A percentile compares a stretch with the other conserved stretches of the same genome.
Evolutionary conservation across 2,113 vertebrate species (phyloP).

Genomic region (Hemichromis elongatus): DNA sequence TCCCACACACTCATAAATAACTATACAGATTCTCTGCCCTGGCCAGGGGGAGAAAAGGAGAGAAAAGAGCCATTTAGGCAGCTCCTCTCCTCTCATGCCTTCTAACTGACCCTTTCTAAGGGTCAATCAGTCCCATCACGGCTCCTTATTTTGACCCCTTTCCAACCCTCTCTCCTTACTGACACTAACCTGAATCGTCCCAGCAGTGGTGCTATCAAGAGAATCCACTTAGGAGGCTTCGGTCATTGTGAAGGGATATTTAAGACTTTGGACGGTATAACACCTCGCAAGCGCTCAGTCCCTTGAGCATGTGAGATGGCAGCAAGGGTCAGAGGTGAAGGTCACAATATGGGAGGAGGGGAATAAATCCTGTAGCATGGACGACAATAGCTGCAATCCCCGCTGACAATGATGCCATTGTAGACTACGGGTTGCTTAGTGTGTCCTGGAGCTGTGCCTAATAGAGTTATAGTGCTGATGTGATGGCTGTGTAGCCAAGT

Average conservation of each 20-base stretch:
- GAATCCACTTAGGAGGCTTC: constrained; percentile 55
- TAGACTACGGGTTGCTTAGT: constrained; percentile 59
- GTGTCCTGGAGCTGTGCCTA: constrained; percentile 72
- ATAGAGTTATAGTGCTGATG: constrained; percentile 73
- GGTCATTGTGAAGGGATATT: constrained; percentile 42
- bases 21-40: constrained; percentile 50
- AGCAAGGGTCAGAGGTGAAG: constrained; percentile 65
- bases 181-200: constrained; percentile 59
- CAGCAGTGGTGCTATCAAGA: constrained; percentile 7
- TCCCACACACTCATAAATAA: constrained; percentile 73
- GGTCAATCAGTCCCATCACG: constrained; percentile 57
- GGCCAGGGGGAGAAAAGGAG: constrained; percentile 47
- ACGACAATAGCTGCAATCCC: constrained; percentile 63
- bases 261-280: constrained; percentile 45
- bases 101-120: constrained; percentile 65
- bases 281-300: constrained; percentile 33
- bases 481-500: constrained; percentile 51
- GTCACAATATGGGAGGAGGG: constrained; percentile 66
- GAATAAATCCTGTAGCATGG: constrained; percentile 69
- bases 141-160: not conserved
- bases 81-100: constrained; percentile 63
- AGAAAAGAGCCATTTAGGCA: constrained; percentile 69
- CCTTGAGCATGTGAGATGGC: constrained; percentile 55
- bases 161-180: not conserved
- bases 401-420: constrained; percentile 71